These are phyloP conservation scores for Melanotaenia pygmaea DNA, from an alignment of 2,797 vertebrate genomes.

Conservation along the genomic window DNA sequence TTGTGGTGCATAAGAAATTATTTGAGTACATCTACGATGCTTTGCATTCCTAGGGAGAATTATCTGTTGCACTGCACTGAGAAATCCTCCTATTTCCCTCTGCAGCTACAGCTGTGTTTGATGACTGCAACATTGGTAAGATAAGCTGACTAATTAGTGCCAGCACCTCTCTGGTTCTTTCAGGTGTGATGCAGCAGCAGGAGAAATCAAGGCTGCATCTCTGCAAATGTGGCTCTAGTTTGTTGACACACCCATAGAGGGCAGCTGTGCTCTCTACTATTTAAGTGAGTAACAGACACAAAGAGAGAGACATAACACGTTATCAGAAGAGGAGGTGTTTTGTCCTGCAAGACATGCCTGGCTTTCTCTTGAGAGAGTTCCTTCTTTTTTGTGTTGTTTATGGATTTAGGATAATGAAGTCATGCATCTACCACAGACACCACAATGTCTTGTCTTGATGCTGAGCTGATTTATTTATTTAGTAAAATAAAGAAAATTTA, in stretches of 20 bases:
- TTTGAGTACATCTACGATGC: conserved; percentile 30
- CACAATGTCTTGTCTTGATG: conserved; percentile 41
- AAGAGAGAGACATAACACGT: conserved; percentile 23
- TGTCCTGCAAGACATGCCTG: conserved; percentile 34
- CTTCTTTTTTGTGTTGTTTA: conserved; percentile 35
- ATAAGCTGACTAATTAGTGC: conserved; percentile 66
- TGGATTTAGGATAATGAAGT: conserved; percentile 50
- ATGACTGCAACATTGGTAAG: conserved; percentile 48
- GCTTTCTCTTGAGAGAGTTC: conserved; percentile 20
- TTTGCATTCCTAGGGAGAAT: conserved; percentile 34
- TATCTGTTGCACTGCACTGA: conserved; percentile 15
- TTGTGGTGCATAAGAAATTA: conserved; percentile 18
- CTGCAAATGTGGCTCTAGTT: conserved; percentile 30
- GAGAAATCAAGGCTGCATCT: conserved; percentile 20
- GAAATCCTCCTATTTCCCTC: conserved; percentile 24
- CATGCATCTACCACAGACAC: conserved; percentile 51
- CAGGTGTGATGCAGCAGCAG: conserved; percentile 26
- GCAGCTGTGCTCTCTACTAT: conserved; percentile 78
- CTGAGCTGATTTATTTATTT: conserved; percentile 14
- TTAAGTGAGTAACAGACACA: conserved; percentile 19
- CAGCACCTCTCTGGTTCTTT: conserved; percentile 39
- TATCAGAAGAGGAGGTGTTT: conserved; percentile 21
- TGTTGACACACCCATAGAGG: conserved; percentile 77
- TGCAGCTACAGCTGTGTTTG: conserved; percentile 24
- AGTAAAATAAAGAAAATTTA: too few relatives aligned